Evolutionary conservation across 2,113 vertebrate species (phyloP).

Genomic region (Carassius auratus): DNA sequence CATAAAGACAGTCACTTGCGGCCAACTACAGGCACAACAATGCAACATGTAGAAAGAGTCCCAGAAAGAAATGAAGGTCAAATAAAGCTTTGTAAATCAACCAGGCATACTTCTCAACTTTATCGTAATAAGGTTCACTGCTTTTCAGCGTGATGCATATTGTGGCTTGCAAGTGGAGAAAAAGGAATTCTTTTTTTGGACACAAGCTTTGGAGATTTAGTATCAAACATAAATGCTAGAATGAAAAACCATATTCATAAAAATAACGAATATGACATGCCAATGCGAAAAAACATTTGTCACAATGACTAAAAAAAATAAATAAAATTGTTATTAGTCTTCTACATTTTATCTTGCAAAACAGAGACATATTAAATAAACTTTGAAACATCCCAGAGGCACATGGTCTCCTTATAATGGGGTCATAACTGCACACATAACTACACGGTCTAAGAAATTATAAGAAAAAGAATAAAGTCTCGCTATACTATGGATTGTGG

Average conservation of each 20-base stretch:
- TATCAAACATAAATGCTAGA: neutral
- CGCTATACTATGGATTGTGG: slow-evolving; percentile 20
- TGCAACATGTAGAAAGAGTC: too few relatives aligned
- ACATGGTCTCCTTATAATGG: slow-evolving; percentile 4
- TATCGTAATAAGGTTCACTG: too few relatives aligned
- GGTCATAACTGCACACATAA: slow-evolving; percentile 5
- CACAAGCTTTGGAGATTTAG: neutral
- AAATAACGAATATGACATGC: neutral
- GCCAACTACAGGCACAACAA: too few relatives aligned
- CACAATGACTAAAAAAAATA: neutral
- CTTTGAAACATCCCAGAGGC: neutral
- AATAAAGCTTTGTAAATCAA: too few relatives aligned
- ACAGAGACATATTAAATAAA: neutral
- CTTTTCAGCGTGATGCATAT: too few relatives aligned
- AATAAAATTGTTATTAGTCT: neutral
- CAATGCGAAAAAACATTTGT: neutral
- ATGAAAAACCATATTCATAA: neutral
- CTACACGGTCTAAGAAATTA: neutral
- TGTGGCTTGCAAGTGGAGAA: too few relatives aligned
- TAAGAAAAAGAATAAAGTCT: slow-evolving; percentile 34
- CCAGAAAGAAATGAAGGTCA: too few relatives aligned
- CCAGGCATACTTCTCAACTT: too few relatives aligned
- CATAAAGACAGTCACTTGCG: neutral
- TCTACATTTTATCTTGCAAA: neutral
- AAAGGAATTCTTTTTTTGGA: too few relatives aligned